A percentile compares a stretch with the other conserved stretches of the same genome.
Conservation (phyloP, 2,113 vertebrate species). For the Ursus arctos region DNA sequence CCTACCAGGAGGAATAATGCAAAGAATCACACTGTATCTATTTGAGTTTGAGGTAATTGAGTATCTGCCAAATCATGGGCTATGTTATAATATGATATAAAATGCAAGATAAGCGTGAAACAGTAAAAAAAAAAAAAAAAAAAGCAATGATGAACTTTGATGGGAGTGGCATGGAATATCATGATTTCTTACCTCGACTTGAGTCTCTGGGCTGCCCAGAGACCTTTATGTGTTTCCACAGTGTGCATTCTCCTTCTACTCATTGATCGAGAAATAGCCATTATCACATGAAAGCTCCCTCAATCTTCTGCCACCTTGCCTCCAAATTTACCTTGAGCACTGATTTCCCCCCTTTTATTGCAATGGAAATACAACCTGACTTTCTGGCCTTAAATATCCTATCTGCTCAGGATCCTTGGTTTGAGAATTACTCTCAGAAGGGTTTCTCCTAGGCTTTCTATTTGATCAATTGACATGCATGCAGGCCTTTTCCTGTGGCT, state of each 20-base stretch:
- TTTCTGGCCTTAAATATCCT: conserved; percentile 3
- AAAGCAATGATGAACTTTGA: neutral
- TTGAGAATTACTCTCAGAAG: neutral
- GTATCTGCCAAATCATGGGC: neutral
- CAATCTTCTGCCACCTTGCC: neutral
- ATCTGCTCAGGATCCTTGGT: neutral
- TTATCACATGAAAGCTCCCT: neutral
- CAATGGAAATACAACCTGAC: neutral
- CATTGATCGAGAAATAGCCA: neutral
- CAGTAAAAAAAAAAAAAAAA: neutral
- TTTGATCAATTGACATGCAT: neutral
- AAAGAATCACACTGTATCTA: neutral
- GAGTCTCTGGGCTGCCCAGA: neutral
- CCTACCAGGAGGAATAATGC: conserved; percentile 56
- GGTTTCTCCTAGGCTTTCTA: neutral
- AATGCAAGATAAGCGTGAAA: neutral
- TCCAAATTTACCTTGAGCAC: neutral
- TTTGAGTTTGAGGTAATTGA: neutral
- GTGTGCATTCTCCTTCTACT: neutral
- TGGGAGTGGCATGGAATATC: neutral
- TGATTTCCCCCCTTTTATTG: neutral
- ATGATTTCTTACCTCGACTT: neutral
- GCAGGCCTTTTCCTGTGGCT: neutral
- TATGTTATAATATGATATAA: neutral
- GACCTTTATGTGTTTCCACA: neutral